These are phyloP conservation scores for Telenomus remus DNA, from an alignment of 1,140 invertebrate species.

Conservation along the genomic window DNA sequence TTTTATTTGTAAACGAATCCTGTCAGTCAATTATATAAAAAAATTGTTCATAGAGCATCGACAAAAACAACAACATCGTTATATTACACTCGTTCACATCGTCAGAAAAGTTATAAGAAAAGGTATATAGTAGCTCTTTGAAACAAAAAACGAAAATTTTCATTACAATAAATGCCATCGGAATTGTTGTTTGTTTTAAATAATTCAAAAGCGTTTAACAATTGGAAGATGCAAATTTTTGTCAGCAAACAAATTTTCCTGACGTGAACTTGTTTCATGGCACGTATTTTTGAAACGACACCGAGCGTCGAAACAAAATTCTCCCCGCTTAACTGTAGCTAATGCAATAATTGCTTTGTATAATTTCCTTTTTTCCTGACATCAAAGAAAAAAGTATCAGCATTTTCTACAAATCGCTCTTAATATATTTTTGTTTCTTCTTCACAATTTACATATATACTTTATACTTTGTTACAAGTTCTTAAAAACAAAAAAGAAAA, in stretches of 20 bases:
- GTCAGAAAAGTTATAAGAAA: constrained; percentile 26
- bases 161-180: neutral
- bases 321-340: constrained; percentile 8
- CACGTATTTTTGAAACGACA: constrained; percentile 42
- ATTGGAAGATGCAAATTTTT: constrained; percentile 10
- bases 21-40: constrained; percentile 17
- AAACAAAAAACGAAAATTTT: neutral
- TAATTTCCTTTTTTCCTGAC: constrained; percentile 8
- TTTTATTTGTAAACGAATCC: constrained; percentile 4
- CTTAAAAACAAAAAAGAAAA: constrained; percentile 70
- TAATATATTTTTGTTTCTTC: constrained; percentile 45
- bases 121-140: neutral
- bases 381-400: constrained; percentile 7
- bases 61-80: constrained; percentile 25
- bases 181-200: neutral
- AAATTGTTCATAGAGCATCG: constrained; percentile 12
- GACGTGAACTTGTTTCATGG: constrained; percentile 43
- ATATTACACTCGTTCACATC: constrained; percentile 36
- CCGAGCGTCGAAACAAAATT: constrained; percentile 26
- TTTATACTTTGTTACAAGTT: constrained; percentile 69
- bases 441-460: constrained; percentile 74
- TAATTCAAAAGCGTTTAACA: neutral
- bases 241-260: constrained; percentile 29
- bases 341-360: constrained; percentile 29
- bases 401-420: constrained; percentile 13